Evolutionary conservation across 2,113 vertebrate genomes (phyloP).

Genomic region (Saccopteryx leptura): DNA sequence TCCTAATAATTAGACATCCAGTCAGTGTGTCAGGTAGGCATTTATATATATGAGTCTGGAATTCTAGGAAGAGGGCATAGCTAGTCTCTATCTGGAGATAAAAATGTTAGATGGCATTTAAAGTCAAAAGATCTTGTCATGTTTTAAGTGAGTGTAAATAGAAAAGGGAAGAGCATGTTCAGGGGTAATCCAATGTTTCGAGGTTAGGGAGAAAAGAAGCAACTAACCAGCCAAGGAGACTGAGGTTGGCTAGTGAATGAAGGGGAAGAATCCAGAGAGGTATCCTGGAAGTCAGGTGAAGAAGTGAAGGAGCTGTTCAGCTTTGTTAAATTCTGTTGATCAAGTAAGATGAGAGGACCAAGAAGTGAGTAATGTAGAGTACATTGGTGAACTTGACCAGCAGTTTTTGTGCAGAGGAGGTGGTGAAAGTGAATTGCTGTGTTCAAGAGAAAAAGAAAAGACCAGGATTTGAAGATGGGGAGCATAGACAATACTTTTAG

Average conservation of each 20-base stretch:
- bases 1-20: not conserved
- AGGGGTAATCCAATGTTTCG: not conserved
- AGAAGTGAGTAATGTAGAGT: not conserved
- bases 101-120: conserved; percentile 22
- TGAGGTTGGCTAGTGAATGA: not conserved
- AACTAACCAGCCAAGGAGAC: not conserved
- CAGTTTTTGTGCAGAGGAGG: not conserved
- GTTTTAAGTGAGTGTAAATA: not conserved
- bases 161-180: not conserved
- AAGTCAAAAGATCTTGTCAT: not conserved
- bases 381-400: not conserved
- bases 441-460: not conserved
- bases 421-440: not conserved
- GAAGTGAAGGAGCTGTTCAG: not conserved
- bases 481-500: not conserved
- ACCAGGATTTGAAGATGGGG: not conserved
- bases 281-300: not conserved
- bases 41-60: not conserved
- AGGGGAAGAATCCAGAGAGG: not conserved
- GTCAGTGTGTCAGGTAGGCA: not conserved
- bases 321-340: not conserved
- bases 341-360: not conserved
- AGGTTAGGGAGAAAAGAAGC: not conserved
- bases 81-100: not conserved
- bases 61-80: not conserved